Evolutionary conservation across 2,888 invertebrate genomes (phyloP).

Genomic region (Hirtodrosophila duncani): DNA sequence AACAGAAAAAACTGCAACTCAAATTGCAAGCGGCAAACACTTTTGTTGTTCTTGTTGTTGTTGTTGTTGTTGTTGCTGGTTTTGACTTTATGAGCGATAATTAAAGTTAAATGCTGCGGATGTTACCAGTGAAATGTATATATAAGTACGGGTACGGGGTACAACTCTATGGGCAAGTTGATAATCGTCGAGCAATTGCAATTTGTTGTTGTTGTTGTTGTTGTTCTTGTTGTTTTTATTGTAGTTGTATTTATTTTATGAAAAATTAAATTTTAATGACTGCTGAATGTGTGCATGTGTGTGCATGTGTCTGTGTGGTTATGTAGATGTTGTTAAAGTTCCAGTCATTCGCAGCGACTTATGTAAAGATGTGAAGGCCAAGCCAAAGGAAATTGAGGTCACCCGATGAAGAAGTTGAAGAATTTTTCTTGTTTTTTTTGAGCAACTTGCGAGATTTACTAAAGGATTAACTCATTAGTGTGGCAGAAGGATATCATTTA

Average conservation of each 20-base stretch:
- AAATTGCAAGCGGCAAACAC: background rate
- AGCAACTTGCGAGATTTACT: no score
- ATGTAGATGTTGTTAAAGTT: slow-evolving; percentile 9
- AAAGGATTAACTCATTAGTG: no score
- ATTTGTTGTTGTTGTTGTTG: slow-evolving; percentile 12
- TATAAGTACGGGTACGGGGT: slow-evolving; percentile 3
- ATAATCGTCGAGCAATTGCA: slow-evolving; percentile 11
- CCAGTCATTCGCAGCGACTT: slow-evolving; percentile 27
- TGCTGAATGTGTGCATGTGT: background rate
- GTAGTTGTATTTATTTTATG: slow-evolving; percentile 26
- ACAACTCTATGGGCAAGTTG: no score
- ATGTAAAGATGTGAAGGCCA: slow-evolving; percentile 6
- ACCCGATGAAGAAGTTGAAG: no score
- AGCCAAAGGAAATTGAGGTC: no score
- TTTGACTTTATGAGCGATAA: slow-evolving; percentile 52
- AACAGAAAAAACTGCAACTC: background rate
- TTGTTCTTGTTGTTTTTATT: slow-evolving; percentile 6
- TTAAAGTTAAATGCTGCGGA: slow-evolving; percentile 57
- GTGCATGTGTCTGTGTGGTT: background rate
- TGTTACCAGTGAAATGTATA: slow-evolving; percentile 9
- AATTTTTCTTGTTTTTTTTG: no score
- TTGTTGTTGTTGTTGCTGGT: slow-evolving; percentile 25
- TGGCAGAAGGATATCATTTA: no score
- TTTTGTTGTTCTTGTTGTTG: slow-evolving; percentile 31
- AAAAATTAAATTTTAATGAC: slow-evolving; percentile 44